Conservation (phyloP, 2,113 vertebrate genomes). For the Oryzias javanicus region DNA sequence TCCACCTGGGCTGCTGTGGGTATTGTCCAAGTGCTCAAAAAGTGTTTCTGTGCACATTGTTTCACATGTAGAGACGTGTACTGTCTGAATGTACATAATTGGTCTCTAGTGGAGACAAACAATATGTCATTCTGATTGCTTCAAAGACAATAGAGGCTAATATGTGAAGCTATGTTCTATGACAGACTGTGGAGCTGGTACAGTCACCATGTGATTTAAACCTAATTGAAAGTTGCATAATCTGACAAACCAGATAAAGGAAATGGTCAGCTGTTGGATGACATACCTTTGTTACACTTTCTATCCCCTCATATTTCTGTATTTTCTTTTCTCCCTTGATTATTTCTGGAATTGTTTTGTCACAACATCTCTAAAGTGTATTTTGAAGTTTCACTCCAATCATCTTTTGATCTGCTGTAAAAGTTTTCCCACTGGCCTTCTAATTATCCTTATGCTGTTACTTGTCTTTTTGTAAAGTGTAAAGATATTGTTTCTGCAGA, state of each 20-base stretch:
- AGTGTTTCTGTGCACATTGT: conserved; percentile 32
- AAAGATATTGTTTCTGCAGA: too few relatives aligned
- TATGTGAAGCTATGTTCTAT: conserved; percentile 38
- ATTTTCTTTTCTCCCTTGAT: too few relatives aligned
- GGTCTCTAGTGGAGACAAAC: conserved; percentile 50
- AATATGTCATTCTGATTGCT: conserved; percentile 34
- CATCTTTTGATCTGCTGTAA: too few relatives aligned
- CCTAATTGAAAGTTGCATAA: conserved; percentile 1
- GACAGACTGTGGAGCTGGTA: conserved; percentile 34
- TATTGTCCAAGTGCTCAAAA: conserved; percentile 39
- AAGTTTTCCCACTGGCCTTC: too few relatives aligned
- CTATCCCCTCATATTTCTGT: too few relatives aligned
- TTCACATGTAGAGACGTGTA: conserved; percentile 50
- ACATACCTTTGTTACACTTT: too few relatives aligned
- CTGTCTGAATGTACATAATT: conserved; percentile 31
- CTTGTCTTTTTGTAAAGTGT: too few relatives aligned
- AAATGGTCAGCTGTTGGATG: too few relatives aligned
- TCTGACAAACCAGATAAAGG: conserved; percentile 21
- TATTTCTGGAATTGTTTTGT: too few relatives aligned
- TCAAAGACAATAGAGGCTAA: conserved; percentile 50
- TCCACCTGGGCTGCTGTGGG: conserved; percentile 58
- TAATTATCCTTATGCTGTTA: too few relatives aligned
- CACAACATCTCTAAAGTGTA: too few relatives aligned
- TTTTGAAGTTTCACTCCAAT: too few relatives aligned
- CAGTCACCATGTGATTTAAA: conserved; percentile 13